Conservation (phyloP, 2,888 invertebrate species). For the Clanis bilineata region DNA sequence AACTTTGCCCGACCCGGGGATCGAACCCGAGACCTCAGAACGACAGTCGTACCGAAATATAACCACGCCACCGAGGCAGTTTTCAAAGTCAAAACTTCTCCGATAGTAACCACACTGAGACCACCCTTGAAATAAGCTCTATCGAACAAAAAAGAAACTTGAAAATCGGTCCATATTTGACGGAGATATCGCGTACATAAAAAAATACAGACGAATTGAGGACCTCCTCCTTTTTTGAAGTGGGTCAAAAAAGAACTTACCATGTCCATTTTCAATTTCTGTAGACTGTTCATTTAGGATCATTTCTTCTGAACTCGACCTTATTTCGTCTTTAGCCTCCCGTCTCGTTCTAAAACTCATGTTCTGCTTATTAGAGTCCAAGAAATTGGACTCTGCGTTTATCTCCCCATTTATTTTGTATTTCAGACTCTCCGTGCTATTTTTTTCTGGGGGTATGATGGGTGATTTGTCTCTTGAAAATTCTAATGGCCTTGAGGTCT, state of each 20-base stretch:
- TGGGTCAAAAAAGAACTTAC: constrained; percentile 9
- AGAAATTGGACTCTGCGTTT: constrained; percentile 55
- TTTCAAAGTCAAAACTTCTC: too few relatives aligned
- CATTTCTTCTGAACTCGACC: constrained; percentile 64
- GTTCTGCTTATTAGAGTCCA: constrained; percentile 57
- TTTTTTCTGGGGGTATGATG: constrained; percentile 59
- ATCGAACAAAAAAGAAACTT: too few relatives aligned
- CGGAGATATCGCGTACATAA: too few relatives aligned
- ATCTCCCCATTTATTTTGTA: constrained; percentile 60
- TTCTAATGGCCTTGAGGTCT: constrained; percentile 57
- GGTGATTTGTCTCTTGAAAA: constrained; percentile 53
- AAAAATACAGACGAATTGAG: too few relatives aligned
- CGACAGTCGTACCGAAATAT: too few relatives aligned
- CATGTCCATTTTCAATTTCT: constrained; percentile 34
- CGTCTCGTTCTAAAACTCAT: constrained; percentile 45
- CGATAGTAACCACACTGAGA: too few relatives aligned
- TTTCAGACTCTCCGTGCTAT: constrained; percentile 50
- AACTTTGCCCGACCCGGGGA: too few relatives aligned
- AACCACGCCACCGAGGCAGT: too few relatives aligned
- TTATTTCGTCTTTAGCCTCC: constrained; percentile 52
- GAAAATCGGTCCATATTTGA: too few relatives aligned
- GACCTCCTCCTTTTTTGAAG: too few relatives aligned
- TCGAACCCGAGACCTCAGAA: too few relatives aligned
- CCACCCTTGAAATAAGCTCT: too few relatives aligned
- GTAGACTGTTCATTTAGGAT: constrained; percentile 48